Conservation (phyloP, 2,888 invertebrate species). For the Lasiommata megera region DNA sequence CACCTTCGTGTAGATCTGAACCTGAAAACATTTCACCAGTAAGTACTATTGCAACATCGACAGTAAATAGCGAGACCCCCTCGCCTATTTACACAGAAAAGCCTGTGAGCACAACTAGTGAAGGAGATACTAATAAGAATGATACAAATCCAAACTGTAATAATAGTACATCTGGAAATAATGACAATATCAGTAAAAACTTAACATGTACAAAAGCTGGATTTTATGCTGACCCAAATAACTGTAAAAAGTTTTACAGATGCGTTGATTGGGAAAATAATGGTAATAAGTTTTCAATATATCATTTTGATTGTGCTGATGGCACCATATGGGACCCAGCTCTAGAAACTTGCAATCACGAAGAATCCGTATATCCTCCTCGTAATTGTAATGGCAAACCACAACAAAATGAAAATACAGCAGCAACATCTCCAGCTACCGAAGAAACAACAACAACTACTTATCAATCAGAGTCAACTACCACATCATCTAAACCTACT, state of each 20-base stretch:
- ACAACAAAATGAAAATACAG: conserved; percentile 45
- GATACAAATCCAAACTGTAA: conserved; percentile 44
- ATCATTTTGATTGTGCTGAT: conserved; percentile 84
- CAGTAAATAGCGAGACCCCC: conserved; percentile 18
- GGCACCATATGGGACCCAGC: conserved; percentile 88
- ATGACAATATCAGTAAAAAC: conserved; percentile 41
- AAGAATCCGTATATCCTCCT: conserved; percentile 83
- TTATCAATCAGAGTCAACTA: conserved; percentile 25
- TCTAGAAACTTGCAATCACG: conserved; percentile 84
- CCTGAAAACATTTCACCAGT: conserved; percentile 31
- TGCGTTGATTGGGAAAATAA: conserved; percentile 83
- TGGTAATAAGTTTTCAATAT: conserved; percentile 81
- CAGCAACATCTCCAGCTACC: conserved; percentile 34
- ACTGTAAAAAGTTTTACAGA: conserved; percentile 85
- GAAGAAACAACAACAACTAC: conserved; percentile 32
- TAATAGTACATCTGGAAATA: conserved; percentile 48
- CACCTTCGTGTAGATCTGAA: conserved; percentile 52
- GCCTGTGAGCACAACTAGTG: conserved; percentile 26
- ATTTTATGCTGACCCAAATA: conserved; percentile 81
- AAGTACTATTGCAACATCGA: conserved; percentile 33
- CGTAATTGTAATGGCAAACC: conserved; percentile 63
- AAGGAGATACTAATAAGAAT: conserved; percentile 39
- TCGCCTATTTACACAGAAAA: conserved; percentile 27
- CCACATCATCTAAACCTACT: conserved; percentile 30
- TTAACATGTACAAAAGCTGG: conserved; percentile 81